phyloP scores from a whole-genome alignment of 2,797 vertebrate species.

The Bufotes viridis region DNA sequence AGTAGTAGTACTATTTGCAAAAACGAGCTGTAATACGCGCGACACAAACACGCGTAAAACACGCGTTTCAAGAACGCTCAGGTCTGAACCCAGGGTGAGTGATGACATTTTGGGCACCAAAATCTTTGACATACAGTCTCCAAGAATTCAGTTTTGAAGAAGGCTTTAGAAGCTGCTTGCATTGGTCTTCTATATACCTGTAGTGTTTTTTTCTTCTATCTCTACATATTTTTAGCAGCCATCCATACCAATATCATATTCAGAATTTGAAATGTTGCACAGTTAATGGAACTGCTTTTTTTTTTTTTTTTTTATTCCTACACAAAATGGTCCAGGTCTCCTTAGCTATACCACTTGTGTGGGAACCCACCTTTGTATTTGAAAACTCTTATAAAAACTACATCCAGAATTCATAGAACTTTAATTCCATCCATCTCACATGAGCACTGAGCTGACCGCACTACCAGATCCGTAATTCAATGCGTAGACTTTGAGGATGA shows the following conservation, averaged over 20 bases:
- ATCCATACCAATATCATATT: background rate
- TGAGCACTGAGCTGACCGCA: background rate
- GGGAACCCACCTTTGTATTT: background rate
- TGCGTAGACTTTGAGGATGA: constrained; percentile 21
- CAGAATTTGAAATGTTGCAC: background rate
- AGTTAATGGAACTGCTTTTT: background rate
- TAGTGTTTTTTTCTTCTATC: background rate
- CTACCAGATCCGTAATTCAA: constrained; percentile 21
- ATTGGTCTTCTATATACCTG: background rate
- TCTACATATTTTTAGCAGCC: background rate
- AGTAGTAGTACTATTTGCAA: too few species aligned
- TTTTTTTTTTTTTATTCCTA: background rate
- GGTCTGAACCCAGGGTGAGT: too few species aligned
- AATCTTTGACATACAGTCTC: too few species aligned
- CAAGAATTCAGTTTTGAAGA: too few species aligned
- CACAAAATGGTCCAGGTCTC: background rate
- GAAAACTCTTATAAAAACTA: background rate
- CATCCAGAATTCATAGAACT: background rate
- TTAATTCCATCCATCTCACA: constrained; percentile 21
- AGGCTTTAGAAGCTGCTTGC: too few species aligned
- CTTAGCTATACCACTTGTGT: background rate
- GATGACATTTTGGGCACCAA: too few species aligned
- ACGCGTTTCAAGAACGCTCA: too few species aligned
- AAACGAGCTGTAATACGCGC: too few species aligned
- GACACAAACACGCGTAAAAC: too few species aligned